Evolutionary conservation across 1,140 invertebrate species (phyloP), one percentile per base, ranked within the genome.

Genomic region (Drosophila sulfurigaster): DNA sequence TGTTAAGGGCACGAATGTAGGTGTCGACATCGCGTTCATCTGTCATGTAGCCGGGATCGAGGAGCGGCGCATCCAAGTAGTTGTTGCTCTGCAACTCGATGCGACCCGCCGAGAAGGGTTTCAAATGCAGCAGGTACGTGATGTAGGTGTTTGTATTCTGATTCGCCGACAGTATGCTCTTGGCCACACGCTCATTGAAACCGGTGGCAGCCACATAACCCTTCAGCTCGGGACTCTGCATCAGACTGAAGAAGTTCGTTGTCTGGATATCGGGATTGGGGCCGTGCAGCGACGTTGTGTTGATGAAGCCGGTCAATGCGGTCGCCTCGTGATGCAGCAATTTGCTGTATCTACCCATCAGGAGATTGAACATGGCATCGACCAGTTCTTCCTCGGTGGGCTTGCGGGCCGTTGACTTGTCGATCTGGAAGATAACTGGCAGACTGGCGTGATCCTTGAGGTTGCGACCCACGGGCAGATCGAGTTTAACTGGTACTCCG

Each of bases 31-130:
- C 97, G 13, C 95, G 94, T 0, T 95, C 94, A 75, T 97, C 94
- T 28, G 95, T 95, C 16, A 98, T 93, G 90, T 98, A 98, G 82
- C 96, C 96, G 0, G 97, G 96, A 91, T 97, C 95, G 65, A 99
- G 96, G 15, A 95, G 89, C 0, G 98, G 98, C 25, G 95, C 79
- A 2, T 92, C 92, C 49, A 92, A 63, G 4, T 91, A 93, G 77
- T 93, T 57, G 28, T 58, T 64, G 63, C 93, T 91, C 28, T 75
- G 70, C 57, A 94, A 68, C 25, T 91, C 73, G 45, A 94, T 72
- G 48, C 86, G 80, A 1, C 94, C 94, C 35, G 74, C 89, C 28
- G 94, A 94, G 91, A 94, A 93, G 35, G 94, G 94, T 59, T 93
- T 93, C 51, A 94, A 60, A 54, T 94, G 90, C n/a, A 93, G 93